These are phyloP conservation scores for Crambe crambe DNA, from an alignment of 37 sponge, comb jelly and placozoan species.

Conservation along the genomic window DNA sequence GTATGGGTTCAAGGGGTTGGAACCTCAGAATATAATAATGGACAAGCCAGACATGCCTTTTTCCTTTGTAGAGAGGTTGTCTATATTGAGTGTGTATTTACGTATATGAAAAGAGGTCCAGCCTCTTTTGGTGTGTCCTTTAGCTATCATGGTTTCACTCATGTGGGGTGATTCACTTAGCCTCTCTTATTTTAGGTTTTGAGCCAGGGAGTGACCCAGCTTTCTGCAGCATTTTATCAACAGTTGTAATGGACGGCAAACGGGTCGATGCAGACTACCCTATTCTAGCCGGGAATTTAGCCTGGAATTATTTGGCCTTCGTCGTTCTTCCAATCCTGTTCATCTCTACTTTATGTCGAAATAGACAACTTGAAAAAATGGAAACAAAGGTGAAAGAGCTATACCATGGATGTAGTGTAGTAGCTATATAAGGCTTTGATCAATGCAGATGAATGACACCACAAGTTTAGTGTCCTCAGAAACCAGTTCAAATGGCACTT, in stretches of 20 bases:
- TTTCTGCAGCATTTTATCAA: not conserved
- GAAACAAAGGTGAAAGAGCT: not conserved
- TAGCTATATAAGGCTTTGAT: not conserved
- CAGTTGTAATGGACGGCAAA: not conserved
- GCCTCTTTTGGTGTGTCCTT: no score
- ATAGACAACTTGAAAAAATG: not conserved
- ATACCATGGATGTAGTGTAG: not conserved
- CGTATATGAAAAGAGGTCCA: no score
- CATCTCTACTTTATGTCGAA: constrained; percentile 4
- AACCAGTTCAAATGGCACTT: not conserved
- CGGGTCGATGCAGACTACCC: not conserved
- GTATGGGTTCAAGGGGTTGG: no score
- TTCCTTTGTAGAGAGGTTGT: no score
- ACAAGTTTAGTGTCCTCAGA: not conserved
- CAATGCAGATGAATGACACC: not conserved
- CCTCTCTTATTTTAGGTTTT: not conserved
- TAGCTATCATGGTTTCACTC: no score
- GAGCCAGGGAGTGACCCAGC: constrained; percentile 8
- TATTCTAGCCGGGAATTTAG: constrained; percentile 30
- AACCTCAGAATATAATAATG: no score
- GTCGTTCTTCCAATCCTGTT: constrained; percentile 57
- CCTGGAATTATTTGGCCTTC: constrained; percentile 48
- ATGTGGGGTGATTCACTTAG: no score
- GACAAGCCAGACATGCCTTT: no score
- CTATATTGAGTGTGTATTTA: no score